A percentile compares a stretch with the other conserved stretches of the same genome.
Evolutionary conservation across 37 sponge, comb jelly and placozoan species (phyloP).

Genomic region (Mnemiopsis leidyi): DNA sequence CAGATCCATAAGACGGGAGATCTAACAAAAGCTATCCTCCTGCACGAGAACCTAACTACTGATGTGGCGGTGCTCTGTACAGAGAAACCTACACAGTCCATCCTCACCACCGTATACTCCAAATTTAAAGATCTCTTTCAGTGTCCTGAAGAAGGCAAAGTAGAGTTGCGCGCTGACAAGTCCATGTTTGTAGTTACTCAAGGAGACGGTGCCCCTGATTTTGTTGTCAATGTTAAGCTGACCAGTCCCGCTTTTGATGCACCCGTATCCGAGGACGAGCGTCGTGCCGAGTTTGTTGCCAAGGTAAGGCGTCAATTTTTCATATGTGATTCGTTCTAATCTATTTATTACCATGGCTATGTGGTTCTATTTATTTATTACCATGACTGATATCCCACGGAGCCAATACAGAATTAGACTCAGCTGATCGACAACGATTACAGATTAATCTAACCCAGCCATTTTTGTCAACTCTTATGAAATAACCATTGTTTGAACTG

Average conservation of each 20-base stretch:
- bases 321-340: no score
- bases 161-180: not conserved
- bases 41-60: slow-evolving; percentile 24
- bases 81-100: slow-evolving; percentile 50
- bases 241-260: slow-evolving; percentile 43
- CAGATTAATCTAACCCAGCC: no score
- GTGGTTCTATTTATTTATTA: no score
- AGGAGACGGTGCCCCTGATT: not conserved
- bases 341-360: no score
- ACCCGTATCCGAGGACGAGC: slow-evolving; percentile 20
- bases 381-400: no score
- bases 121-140: slow-evolving; percentile 39
- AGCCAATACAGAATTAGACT: no score
- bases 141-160: not conserved
- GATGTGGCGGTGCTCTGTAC: slow-evolving; percentile 51
- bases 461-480: no score
- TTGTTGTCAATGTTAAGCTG: not conserved
- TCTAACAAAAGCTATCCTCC: slow-evolving; percentile 14
- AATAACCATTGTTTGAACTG: no score
- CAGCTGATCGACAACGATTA: no score
- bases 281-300: slow-evolving; percentile 25
- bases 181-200: not conserved
- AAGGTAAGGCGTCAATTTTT: no score
- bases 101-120: not conserved
- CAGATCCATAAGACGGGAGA: slow-evolving; percentile 55